These are phyloP conservation scores for Saimiri boliviensis DNA, from an alignment of 2,113 vertebrate species.

Conservation along the genomic window DNA sequence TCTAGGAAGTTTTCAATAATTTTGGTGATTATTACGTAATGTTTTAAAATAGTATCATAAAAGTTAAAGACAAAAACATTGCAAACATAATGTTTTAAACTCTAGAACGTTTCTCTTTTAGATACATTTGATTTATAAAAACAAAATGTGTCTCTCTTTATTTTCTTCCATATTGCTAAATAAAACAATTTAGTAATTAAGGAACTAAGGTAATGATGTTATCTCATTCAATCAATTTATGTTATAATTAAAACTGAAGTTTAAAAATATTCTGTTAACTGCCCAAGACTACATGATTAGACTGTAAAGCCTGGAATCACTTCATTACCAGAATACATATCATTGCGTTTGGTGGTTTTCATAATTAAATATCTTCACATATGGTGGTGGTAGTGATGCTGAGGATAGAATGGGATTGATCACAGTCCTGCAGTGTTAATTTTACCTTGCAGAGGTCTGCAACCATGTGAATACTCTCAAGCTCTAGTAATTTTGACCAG, in stretches of 20 bases:
- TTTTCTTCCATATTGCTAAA: neutral
- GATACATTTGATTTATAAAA: slow-evolving; percentile 6
- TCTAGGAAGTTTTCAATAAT: neutral
- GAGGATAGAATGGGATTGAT: neutral
- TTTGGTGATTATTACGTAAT: slow-evolving; percentile 3
- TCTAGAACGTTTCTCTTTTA: neutral
- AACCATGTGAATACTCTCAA: neutral
- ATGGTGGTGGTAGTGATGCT: neutral
- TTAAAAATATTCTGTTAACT: neutral
- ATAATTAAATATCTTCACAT: neutral
- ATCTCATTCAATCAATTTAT: neutral
- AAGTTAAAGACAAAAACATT: neutral
- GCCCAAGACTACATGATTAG: neutral
- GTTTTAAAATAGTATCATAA: neutral
- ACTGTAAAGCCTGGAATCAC: neutral
- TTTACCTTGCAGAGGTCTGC: neutral
- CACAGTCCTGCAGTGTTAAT: neutral
- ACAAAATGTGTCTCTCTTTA: neutral
- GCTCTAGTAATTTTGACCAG: neutral
- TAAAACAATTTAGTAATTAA: neutral
- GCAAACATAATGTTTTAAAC: neutral
- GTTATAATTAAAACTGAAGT: slow-evolving; percentile 4
- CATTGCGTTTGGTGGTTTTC: neutral
- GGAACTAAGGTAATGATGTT: neutral
- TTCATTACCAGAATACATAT: neutral